Percentiles rank a stretch among this genome's conserved stretches.
Conservation (phyloP, 2,113 vertebrate genomes). For the Lasiurus cinereus region DNA sequence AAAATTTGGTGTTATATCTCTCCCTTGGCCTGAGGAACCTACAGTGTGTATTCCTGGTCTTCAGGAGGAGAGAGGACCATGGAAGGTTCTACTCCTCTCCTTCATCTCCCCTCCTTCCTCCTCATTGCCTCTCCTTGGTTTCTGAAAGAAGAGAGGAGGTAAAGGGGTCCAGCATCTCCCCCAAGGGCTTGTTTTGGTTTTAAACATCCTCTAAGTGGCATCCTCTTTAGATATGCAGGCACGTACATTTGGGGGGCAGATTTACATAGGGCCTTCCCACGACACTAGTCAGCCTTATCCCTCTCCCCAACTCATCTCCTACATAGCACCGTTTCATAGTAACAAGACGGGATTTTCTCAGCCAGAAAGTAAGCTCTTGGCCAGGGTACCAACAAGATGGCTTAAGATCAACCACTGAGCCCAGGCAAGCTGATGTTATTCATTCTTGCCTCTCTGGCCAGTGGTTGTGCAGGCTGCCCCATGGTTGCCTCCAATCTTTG, state of each 20-base stretch:
- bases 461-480: neutral
- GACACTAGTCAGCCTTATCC: neutral
- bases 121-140: neutral
- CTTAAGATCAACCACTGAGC: neutral
- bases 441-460: neutral
- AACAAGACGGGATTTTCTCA: neutral
- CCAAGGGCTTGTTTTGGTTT: neutral
- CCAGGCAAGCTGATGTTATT: rapidly evolving
- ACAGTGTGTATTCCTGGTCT: neutral
- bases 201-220: neutral
- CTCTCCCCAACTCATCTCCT: neutral
- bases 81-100: neutral
- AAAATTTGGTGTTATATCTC: neutral
- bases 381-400: neutral
- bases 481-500: neutral
- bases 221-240: neutral
- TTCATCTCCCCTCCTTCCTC: neutral
- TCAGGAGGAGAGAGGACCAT: neutral
- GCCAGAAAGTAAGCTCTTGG: neutral
- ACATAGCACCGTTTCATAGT: neutral
- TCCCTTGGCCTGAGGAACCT: neutral
- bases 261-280: neutral
- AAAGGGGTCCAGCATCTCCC: neutral
- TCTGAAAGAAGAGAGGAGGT: neutral
- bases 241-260: neutral